These are phyloP conservation scores for Tenthredo notha DNA, from an alignment of 2,888 invertebrate genomes.

Conservation along the genomic window DNA sequence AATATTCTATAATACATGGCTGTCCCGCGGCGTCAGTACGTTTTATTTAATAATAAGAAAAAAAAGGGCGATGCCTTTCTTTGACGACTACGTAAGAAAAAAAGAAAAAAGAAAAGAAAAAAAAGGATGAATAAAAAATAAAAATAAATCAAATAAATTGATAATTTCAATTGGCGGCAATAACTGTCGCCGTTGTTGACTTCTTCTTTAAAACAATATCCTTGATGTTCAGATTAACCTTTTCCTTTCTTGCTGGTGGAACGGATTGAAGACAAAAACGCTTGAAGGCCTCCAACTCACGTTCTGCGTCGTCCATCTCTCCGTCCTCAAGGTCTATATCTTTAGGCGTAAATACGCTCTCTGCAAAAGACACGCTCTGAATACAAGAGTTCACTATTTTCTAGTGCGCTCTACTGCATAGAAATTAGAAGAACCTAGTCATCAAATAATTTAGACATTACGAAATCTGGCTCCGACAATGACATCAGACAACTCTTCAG, in stretches of 20 bases:
- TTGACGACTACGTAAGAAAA: slow-evolving; percentile 18
- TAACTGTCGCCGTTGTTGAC: slow-evolving; percentile 67
- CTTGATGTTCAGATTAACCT: slow-evolving; percentile 89
- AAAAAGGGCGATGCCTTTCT: neutral
- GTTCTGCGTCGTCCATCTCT: slow-evolving; percentile 88
- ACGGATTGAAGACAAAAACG: slow-evolving; percentile 92
- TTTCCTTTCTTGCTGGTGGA: slow-evolving; percentile 87
- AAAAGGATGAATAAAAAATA: neutral
- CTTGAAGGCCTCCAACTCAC: slow-evolving; percentile 93
- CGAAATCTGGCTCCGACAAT: neutral
- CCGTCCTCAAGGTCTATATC: slow-evolving; percentile 89
- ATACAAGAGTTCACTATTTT: slow-evolving; percentile 64
- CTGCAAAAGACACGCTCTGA: slow-evolving; percentile 76
- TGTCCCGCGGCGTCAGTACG: slow-evolving; percentile 49
- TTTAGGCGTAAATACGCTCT: slow-evolving; percentile 90
- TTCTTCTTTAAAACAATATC: slow-evolving; percentile 87
- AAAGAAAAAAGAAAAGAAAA: neutral
- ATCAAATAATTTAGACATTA: neutral
- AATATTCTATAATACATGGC: slow-evolving; percentile 46
- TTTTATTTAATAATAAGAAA: slow-evolving; percentile 3
- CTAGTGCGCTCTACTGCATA: slow-evolving; percentile 33
- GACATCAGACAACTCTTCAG: neutral
- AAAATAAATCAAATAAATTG: slow-evolving; percentile 43
- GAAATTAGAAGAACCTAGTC: slow-evolving; percentile 24
- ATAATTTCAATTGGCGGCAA: slow-evolving; percentile 72